Conservation (phyloP, 2,797 vertebrate species). For the Gambusia yucatana region DNA sequence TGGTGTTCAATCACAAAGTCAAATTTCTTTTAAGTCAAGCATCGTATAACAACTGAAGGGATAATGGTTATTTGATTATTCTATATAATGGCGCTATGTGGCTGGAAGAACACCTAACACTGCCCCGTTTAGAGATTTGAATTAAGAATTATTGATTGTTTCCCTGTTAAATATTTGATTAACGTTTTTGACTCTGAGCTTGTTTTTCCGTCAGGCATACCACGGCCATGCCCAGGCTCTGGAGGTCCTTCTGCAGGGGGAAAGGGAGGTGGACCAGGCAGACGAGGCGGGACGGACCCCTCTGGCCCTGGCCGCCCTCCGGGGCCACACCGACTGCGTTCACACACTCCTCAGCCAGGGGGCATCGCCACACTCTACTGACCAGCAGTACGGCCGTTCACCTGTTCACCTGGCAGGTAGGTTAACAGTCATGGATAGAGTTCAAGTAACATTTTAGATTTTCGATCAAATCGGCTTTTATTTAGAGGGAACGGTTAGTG, state of each 20-base stretch:
- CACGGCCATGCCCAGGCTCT: conserved; percentile 95
- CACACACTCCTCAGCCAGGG: conserved; percentile 93
- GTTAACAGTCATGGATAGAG: background rate
- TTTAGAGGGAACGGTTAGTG: background rate
- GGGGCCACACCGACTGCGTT: conserved; percentile 91
- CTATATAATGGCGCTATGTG: too few species aligned
- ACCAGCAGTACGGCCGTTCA: conserved; percentile 85
- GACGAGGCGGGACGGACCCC: conserved; percentile 91
- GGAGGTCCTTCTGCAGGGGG: conserved; percentile 91
- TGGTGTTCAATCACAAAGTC: too few species aligned
- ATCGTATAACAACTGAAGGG: too few species aligned
- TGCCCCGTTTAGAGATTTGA: too few species aligned
- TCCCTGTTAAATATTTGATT: background rate
- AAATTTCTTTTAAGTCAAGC: too few species aligned
- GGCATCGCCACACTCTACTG: conserved; percentile 88
- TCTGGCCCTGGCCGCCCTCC: conserved; percentile 90
- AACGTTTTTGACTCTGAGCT: background rate
- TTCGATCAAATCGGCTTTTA: background rate
- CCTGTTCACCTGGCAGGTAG: conserved; percentile 92
- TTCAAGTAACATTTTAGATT: background rate
- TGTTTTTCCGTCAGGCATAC: conserved; percentile 85
- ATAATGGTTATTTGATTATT: too few species aligned
- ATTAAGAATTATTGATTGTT: background rate
- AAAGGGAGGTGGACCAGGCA: conserved; percentile 89
- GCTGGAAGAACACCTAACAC: too few species aligned